Base-by-base conservation (phyloP, 2,113 vertebrate genomes). In the Brachyhypopomus occidentalis region DNA sequence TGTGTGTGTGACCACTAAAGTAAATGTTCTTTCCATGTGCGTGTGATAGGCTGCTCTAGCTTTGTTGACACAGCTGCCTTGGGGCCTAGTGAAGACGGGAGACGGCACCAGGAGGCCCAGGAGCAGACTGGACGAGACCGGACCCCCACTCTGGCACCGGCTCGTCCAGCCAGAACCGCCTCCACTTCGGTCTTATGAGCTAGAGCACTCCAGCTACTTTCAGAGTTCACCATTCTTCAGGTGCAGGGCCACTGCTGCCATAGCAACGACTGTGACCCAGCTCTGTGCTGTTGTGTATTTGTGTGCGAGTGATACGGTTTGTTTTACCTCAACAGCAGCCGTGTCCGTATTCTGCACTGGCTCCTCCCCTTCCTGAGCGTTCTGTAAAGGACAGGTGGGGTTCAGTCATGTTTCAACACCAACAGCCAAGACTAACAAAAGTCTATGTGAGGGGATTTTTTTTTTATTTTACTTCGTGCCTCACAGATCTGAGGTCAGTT, bases 61-160 rank as follows among this genome's bases (percentile, higher is more conserved):
- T 88, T 72, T 87, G 78, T 92, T 92, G 90, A 92, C 90, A 92
- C 91, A 94, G 91, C 91, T 92, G 92, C 80, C 63, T 45, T 63
- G 82, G n/a, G 64, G 72, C 69, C 27, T 82, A 86, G 62, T 45
- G 34, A 73, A 82, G 55, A 80, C n/a, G 22, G 34, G 9, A 62
- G 23, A 2, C 36, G 34, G n/a, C 7, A 14, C 59, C 23, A 17
- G 30, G 30, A 30, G 30, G 30, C 30, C 30, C 30, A 3, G 30
- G 30, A 30, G 2, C 30, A 30, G 30, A 30, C 30, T 30, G 30
- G 30, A 30, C 30, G 2, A 30, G 30, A 30, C 30, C 30, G 3
- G 30, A 30, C 30, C 30, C 30, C 30, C 30, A 30, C 30, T 30
- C 30, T 3, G 30, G 30, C 30, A 30, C 30, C 30, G 30, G 30